Evolutionary conservation across 2,113 vertebrate species (phyloP), one percentile per base, ranked within the genome.

Genomic region (Zonotrichia leucophrys): DNA sequence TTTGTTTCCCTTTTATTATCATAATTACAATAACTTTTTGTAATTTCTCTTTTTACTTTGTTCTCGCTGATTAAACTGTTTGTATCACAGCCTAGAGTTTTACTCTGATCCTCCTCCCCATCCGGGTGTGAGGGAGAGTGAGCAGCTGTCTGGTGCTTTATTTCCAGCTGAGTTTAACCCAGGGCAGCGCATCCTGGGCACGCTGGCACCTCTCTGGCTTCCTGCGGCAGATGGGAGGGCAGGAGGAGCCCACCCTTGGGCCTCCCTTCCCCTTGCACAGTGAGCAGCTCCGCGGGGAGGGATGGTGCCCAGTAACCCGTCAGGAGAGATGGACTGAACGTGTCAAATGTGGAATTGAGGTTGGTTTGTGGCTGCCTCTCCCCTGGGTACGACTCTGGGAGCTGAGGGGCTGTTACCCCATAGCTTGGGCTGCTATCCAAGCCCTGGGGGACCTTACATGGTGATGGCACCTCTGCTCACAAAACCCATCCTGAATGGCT

Each of bases 241-340:
- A 8, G 60, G n/a, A 49, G 35, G 39, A 41, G 3, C 50, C 46
- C 62, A 6, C 11, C 20, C 77, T 15, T 8, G 1, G 5, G 15
- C 14, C 35, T 4, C 16, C 21, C 49, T 31, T 3, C 23, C 13
- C 13, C 9, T 18, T 10, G 1, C 12, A 4, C 19, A 2, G 2
- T 0, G 14, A 31, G 11, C 44, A 5, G 15, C 44, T 22, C 24
- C 44, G 22, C 9, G 0, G 18, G 39, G 18, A 11, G 15, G 15
- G 23, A 7, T 0, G 7, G 17, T 31, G 30, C 6, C 3, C 47
- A 11, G 0, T 1, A 19, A 16, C 17, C 23, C 4, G 0, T 2
- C 8, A 5, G 17, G 31, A 11, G 22, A 11, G 33, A 5, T 0
- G 11, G 22, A 59, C 9, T 9, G 46, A 39, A 24, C 0, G 9